These are phyloP conservation scores for Ophraella communa DNA, from an alignment of 2,888 invertebrate species.

Conservation along the genomic window DNA sequence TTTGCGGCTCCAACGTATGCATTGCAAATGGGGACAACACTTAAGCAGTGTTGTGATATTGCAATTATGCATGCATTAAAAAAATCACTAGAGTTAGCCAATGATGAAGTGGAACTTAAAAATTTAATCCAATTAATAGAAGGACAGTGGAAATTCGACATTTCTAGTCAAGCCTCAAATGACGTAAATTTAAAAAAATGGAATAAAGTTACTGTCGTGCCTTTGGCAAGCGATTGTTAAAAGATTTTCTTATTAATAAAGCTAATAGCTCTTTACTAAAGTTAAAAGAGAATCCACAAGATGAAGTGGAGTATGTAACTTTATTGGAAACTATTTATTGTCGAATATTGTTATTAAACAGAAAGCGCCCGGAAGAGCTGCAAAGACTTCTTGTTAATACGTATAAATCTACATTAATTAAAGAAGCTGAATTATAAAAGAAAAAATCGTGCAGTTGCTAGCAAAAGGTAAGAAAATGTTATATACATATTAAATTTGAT, in stretches of 20 bases:
- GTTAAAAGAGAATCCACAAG: not conserved
- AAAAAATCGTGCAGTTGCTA: too few species aligned
- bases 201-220: slow-evolving; percentile 15
- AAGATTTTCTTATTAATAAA: slow-evolving; percentile 23
- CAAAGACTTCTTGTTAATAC: slow-evolving; percentile 29
- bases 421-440: too few species aligned
- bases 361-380: slow-evolving; percentile 40
- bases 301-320: slow-evolving; percentile 10
- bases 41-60: slow-evolving; percentile 30
- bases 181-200: slow-evolving; percentile 1
- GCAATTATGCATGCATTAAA: slow-evolving; percentile 34
- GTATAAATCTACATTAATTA: not conserved
- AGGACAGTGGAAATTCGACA: slow-evolving; percentile 35
- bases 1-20: slow-evolving; percentile 30
- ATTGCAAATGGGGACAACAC: slow-evolving; percentile 28
- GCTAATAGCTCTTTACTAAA: slow-evolving; percentile 3
- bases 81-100: slow-evolving; percentile 29
- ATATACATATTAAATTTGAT: too few species aligned
- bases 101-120: slow-evolving; percentile 38
- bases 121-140: slow-evolving; percentile 37
- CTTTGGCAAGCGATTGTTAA: slow-evolving; percentile 34
- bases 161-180: slow-evolving; percentile 25
- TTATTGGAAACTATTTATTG: slow-evolving; percentile 33
- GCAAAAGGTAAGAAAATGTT: too few species aligned
- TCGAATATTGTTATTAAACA: slow-evolving; percentile 35